Conservation (phyloP, 2,888 invertebrate genomes). For the Chaetoderma sp. region DNA sequence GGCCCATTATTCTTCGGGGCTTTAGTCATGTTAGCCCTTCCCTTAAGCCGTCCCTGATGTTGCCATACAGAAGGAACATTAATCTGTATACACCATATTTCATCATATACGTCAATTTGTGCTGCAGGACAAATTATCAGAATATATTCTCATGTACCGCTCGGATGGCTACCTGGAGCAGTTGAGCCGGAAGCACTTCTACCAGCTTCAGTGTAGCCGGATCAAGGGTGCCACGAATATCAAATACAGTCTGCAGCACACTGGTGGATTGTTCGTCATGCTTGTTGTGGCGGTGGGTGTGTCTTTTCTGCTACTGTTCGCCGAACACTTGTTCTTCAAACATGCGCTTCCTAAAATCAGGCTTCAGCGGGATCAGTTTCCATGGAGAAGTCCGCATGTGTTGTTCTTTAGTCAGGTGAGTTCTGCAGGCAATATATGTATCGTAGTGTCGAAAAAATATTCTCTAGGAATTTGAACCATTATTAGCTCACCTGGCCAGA, state of each 20-base stretch:
- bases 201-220: slow-evolving; percentile 75
- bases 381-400: slow-evolving; percentile 90
- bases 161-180: slow-evolving; percentile 60
- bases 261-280: slow-evolving; percentile 56
- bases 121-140: slow-evolving; percentile 85
- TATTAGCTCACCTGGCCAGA: no score
- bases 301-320: slow-evolving; percentile 78
- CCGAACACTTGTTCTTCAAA: slow-evolving; percentile 90
- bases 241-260: slow-evolving; percentile 52
- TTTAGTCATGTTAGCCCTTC: no score
- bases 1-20: no score
- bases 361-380: slow-evolving; percentile 85
- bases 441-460: no score
- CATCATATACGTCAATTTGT: no score
- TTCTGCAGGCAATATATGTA: no score
- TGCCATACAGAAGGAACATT: no score
- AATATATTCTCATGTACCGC: slow-evolving; percentile 80
- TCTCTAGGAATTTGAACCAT: no score
- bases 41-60: no score
- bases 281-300: slow-evolving; percentile 57
- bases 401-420: slow-evolving; percentile 93
- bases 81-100: no score
- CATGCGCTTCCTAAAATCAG: slow-evolving; percentile 87
- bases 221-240: slow-evolving; percentile 24
- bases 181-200: slow-evolving; percentile 51